Evolutionary conservation across 1,140 invertebrate species (phyloP).

Genomic region (Bombus polaris): DNA sequence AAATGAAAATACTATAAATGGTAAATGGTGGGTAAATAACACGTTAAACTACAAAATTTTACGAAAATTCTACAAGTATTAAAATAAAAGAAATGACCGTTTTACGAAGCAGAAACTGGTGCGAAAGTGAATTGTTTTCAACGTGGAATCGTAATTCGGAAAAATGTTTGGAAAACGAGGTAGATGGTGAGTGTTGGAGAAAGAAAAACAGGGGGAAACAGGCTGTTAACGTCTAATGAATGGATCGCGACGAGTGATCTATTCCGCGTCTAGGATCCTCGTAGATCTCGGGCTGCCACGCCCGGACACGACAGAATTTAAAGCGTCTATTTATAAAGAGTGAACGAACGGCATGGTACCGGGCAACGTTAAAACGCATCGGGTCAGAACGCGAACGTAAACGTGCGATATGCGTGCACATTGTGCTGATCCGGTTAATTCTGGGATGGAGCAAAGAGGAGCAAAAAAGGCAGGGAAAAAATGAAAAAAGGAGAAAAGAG

Average conservation of each 20-base stretch:
- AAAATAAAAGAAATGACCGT: too few relatives aligned
- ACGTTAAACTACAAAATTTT: too few relatives aligned
- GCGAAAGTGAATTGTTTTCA: not conserved
- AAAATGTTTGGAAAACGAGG: not conserved
- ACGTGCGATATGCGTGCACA: not conserved
- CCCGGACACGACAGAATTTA: conserved; percentile 68
- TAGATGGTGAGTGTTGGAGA: not conserved
- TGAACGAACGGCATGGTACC: conserved; percentile 70
- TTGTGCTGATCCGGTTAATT: conserved; percentile 44
- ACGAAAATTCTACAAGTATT: not conserved
- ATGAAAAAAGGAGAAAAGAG: not conserved
- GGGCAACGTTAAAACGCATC: conserved; percentile 47
- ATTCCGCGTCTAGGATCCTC: conserved; percentile 59
- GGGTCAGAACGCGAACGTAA: not conserved
- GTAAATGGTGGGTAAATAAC: too few relatives aligned
- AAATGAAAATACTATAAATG: too few relatives aligned
- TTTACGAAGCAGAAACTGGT: too few relatives aligned
- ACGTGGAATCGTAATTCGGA: not conserved
- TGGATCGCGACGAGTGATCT: conserved; percentile 57
- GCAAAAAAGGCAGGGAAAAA: not conserved
- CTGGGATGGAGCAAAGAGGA: not conserved
- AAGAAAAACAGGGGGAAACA: not conserved
- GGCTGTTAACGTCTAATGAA: conserved; percentile 30
- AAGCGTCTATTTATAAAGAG: conserved; percentile 78
- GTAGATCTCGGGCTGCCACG: conserved; percentile 64